phyloP scores from a whole-genome alignment of 2,888 invertebrate species.

The Vandiemenella viatica region DNA sequence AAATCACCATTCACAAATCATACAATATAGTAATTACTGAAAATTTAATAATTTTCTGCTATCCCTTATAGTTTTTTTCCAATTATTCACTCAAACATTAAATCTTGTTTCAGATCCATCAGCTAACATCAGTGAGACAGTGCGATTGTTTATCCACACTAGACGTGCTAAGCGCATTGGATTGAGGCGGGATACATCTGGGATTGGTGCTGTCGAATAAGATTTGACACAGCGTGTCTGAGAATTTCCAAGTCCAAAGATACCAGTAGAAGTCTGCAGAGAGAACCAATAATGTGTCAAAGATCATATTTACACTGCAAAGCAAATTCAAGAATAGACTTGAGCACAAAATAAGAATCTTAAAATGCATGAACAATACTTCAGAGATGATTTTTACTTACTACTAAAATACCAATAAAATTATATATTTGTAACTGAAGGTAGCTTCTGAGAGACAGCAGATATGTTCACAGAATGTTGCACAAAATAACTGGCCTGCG shows the following conservation, averaged over 20 bases:
- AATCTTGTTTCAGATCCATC: slow-evolving; percentile 87
- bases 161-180: slow-evolving; percentile 81
- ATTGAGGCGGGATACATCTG: slow-evolving; percentile 71
- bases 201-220: slow-evolving; percentile 84
- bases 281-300: slow-evolving; percentile 14
- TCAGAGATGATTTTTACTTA: no score
- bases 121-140: slow-evolving; percentile 84
- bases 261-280: slow-evolving; percentile 55
- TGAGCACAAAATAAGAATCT: neutral
- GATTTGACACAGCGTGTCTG: slow-evolving; percentile 93
- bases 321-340: neutral
- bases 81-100: slow-evolving; percentile 37
- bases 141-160: slow-evolving; percentile 89
- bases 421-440: no score
- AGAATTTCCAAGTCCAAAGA: slow-evolving; percentile 94
- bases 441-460: no score
- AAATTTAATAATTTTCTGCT: no score
- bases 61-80: no score
- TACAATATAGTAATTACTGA: no score
- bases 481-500: no score
- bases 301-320: no score
- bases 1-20: no score
- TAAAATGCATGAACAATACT: neutral
- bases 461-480: no score
- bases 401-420: no score